A percentile compares a stretch with the other conserved stretches of the same genome.
These are phyloP conservation scores for Spatulosminthurus flaviceps DNA, from an alignment of 2,888 invertebrate species.

Conservation along the genomic window DNA sequence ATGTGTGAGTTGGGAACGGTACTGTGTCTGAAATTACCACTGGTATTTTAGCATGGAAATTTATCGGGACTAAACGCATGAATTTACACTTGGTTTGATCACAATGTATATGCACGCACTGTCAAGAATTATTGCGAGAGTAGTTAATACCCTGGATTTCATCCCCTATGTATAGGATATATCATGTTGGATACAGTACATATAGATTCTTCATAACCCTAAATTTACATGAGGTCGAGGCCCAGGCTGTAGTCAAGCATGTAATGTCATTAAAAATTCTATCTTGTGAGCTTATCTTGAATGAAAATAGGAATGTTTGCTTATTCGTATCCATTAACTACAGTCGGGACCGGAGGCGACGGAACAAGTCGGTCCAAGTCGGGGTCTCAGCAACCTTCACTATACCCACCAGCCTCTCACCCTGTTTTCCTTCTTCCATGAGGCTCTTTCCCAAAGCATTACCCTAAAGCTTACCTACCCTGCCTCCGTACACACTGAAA, in stretches of 20 bases:
- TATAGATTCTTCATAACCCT: neutral
- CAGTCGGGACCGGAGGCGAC: conserved; percentile 44
- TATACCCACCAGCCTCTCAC: conserved; percentile 22
- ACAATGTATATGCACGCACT: conserved; percentile 27
- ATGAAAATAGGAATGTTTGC: conserved; percentile 63
- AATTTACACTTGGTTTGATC: conserved; percentile 35
- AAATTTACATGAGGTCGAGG: conserved; percentile 23
- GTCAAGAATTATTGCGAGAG: conserved; percentile 3
- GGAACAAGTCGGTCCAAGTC: conserved; percentile 26
- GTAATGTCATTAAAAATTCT: conserved; percentile 64
- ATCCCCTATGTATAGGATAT: too few species aligned
- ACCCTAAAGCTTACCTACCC: neutral
- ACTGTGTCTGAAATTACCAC: conserved; percentile 2
- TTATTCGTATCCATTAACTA: conserved; percentile 62
- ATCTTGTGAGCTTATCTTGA: conserved; percentile 63
- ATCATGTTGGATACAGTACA: too few species aligned
- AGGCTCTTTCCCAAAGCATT: neutral
- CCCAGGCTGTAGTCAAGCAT: conserved; percentile 50
- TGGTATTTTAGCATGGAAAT: conserved; percentile 32
- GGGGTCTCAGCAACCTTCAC: conserved; percentile 18
- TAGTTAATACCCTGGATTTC: neutral
- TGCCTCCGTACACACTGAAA: neutral
- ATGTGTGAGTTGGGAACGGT: neutral
- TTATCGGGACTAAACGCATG: conserved; percentile 19
- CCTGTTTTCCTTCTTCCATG: conserved; percentile 19